Base-by-base conservation (phyloP, 2,888 invertebrate genomes). In the Oscheius sp. region DNA sequence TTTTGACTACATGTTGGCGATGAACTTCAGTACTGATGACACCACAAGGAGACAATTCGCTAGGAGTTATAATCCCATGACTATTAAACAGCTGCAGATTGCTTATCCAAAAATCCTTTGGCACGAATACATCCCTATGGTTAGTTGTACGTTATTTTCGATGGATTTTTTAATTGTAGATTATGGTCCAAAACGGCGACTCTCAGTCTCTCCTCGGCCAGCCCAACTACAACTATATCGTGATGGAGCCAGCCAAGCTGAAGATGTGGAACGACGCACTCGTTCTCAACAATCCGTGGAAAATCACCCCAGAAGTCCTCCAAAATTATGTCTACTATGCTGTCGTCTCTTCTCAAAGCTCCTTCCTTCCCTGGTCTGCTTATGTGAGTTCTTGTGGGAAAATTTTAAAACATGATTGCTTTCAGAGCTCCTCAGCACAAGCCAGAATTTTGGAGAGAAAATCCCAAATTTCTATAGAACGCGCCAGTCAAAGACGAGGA, bases 1-100 rank as follows among this genome's bases (percentile, higher is more conserved):
- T 15, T 64, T 84, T 27, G 84, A 84, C 58, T 78, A 74, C 33
- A 12, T 48, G 6, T 71, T 84, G 17, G 84, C 83, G 1, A 78
- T 65, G 0, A 63, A 64, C 1, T 76, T 80, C 72, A 79, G 76
- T 50, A 78, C 81, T 15, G 74, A 76, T 52, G 79, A 81, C 37
- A 78, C 76, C 3, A 73, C 76, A 31, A 70, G 82, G n/a, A 67
- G 84, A 34, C 70, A 83, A 55, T 82, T 72, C 57, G 70, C 74
- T 3, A 61, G 83, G 45, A 74, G 69, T 45, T 80, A 82, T 75
- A 82, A 79, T 48, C 80, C 76, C 31, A 74, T 70, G 53, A 74
- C 77, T n/a, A 57, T 76, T 33, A 8, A 4, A 1, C 70, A 75
- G 29, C 58, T 74, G 39, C 37, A 50, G 1, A 27, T 57, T 27